Base-by-base conservation (phyloP, 2,888 invertebrate genomes). In the Epinotia ramella region DNA sequence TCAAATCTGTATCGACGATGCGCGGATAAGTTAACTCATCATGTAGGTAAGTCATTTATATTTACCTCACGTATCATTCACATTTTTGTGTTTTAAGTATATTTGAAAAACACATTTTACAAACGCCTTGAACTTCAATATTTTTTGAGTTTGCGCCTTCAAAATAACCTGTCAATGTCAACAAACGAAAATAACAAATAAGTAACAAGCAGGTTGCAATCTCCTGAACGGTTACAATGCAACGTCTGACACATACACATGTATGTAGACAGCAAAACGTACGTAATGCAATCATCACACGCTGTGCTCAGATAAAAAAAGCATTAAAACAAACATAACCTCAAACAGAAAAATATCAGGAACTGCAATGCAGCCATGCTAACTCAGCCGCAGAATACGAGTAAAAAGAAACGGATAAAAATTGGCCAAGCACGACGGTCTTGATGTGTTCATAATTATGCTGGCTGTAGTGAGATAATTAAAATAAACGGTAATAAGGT, bases 401-500 rank as follows among this genome's bases (percentile, higher is more conserved):
- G 56, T 63, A 46, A 40, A 75, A 75, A 75, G 70, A 65, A 75
- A 75, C 65, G 24, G 75, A 70, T 65, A 60, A 53, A 75, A 60
- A 44, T 65, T 70, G 60, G 59, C 70, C 53, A 66, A 66, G 70
- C 75, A 56, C 60, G 53, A 75, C 65, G 75, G 59, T 65, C 75
- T 40, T 63, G 72, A 74, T 74, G 57, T 72, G 66, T 72, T 76
- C 76, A 76, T 76, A 76, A 76, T 76, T 76, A 76, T 73, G 62
- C 67, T 67, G 62, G 60, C 53, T 59, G 44, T 40, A 60, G 69
- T 65, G 70, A 64, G 72, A 72, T 72, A 62, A 67, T 76, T 75
- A 75, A 75, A 71, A 71, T 75, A 71, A 71, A 57, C 70, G 60
- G 70, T 66, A 60, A 69, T 20, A 60, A 62, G 75, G 70, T 75